Conservation (phyloP, 92 coral and sea anemone species). For the Diadumene lineata region DNA sequence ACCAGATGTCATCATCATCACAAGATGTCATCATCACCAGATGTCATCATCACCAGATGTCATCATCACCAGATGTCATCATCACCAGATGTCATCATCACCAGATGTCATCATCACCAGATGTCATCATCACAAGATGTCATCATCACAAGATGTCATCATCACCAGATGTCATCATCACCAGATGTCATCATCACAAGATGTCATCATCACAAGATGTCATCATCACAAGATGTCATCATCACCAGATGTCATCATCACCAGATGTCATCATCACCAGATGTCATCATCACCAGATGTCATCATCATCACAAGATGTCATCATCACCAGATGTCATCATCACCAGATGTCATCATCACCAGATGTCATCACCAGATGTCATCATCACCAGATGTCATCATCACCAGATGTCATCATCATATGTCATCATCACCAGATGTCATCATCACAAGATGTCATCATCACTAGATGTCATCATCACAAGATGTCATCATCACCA, state of each 20-base stretch:
- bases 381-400: not conserved
- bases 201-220: not conserved
- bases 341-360: not conserved
- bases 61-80: not conserved
- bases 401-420: not conserved
- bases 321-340: not conserved
- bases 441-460: not conserved
- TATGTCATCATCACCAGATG: not conserved
- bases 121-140: not conserved
- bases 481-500: constrained; percentile 1
- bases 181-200: not conserved
- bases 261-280: not conserved
- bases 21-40: not conserved
- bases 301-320: not conserved
- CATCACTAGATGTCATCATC: not conserved
- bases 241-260: not conserved
- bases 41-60: not conserved
- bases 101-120: not conserved
- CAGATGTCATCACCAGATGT: not conserved
- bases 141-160: not conserved
- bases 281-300: not conserved
- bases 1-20: not conserved
- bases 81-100: not conserved
- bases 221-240: not conserved
- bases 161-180: not conserved